phyloP scores from a whole-genome alignment of 2,113 vertebrate genomes.

The Falco punctatus region DNA sequence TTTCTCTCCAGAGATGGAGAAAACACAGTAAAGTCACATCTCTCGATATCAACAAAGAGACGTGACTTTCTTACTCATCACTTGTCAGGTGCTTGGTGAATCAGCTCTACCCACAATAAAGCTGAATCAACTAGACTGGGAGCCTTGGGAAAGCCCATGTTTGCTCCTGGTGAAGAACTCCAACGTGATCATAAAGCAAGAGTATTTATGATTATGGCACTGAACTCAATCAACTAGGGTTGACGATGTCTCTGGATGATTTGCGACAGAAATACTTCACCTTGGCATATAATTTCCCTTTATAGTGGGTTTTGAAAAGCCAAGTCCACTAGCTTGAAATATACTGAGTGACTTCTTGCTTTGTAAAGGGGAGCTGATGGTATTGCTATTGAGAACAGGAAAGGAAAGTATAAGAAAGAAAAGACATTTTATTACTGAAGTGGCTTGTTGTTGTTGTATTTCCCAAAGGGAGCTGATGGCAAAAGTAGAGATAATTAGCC shows the following conservation, averaged over 20 bases:
- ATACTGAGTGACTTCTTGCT: background rate
- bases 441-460: background rate
- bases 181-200: background rate
- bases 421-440: background rate
- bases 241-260: slow-evolving; percentile 21
- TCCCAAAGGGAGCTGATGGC: background rate
- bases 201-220: slow-evolving; percentile 35
- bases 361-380: background rate
- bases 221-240: slow-evolving; percentile 33
- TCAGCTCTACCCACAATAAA: background rate
- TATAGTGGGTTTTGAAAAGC: slow-evolving; percentile 2
- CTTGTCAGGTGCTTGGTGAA: background rate
- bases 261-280: slow-evolving; percentile 33
- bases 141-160: background rate
- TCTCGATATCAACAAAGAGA: background rate
- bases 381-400: background rate
- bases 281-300: slow-evolving; percentile 43
- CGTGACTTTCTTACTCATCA: background rate
- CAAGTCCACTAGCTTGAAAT: background rate
- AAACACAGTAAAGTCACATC: background rate
- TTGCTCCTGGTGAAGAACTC: background rate
- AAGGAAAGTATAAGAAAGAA: background rate
- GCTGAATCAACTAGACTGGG: background rate
- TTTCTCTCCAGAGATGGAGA: background rate
- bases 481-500: background rate